Base-by-base conservation (phyloP, 2,888 invertebrate genomes). In the Campaea margaritaria region DNA sequence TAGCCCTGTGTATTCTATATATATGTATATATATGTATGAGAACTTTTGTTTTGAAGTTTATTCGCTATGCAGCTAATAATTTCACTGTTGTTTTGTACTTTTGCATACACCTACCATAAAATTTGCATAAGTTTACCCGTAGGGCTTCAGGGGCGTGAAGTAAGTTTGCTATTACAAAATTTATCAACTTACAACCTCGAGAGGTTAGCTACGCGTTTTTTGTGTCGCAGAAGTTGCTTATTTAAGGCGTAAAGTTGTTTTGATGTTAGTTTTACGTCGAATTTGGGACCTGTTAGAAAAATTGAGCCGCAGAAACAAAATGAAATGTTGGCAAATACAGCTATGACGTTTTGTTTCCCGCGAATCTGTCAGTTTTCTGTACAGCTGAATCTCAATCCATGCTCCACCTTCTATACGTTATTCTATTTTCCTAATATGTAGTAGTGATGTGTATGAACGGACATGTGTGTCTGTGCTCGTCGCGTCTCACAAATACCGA, bases 81-180 rank as follows among this genome's bases (percentile, higher is more conserved):
- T n/a, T n/a, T 67, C 57, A 60, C 57, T 54, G 59, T 56, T 46
- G 42, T 55, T 58, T 65, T 46, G 65, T 52, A 21, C 50, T 52
- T n/a, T n/a, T 3, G 64, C 63, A 57, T 60, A 51, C 58, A 46
- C 52, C 57, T 47, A 66, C 58, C 65, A 71, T 78, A 70, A 75
- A 75, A 70, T 76, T 73, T 79, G 62, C 71, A 73, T 72, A 72
- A 65, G 54, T 36, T 60, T 49, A 47, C 51, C 62, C 56, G 65
- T 62, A 43, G 62, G 73, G 67, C 57, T 68, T 62, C 67, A 50
- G 27, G 50, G 64, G 50, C 63, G 61, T 51, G 41, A 67, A 67
- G 65, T 50, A 64, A 62, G 68, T 64, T 69, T 45, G 51, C 53
- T 63, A 15, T 52, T 79, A 73, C 69, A 76, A 72, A 62, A 70